These are phyloP conservation scores for Antennarius striatus DNA, from an alignment of 2,113 vertebrate genomes.

Conservation along the genomic window DNA sequence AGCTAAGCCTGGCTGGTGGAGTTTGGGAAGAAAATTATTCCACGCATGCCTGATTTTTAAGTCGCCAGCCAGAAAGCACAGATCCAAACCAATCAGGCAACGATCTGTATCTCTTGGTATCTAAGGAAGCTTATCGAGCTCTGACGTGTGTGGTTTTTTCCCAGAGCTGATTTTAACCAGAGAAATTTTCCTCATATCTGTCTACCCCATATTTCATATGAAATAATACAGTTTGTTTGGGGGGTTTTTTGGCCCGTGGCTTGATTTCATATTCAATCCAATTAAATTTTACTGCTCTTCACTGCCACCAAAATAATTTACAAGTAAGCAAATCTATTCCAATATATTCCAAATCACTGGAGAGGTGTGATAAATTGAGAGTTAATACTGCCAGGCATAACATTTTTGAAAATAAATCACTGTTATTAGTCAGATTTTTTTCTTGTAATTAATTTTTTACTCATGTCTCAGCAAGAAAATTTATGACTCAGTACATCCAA, in stretches of 20 bases:
- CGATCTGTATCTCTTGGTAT: slow-evolving; percentile 30
- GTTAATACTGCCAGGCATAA: no score
- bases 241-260: neutral
- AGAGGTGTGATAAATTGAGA: no score
- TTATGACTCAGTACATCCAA: slow-evolving; percentile 31
- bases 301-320: no score
- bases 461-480: slow-evolving; percentile 34
- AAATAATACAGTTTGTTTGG: slow-evolving; percentile 15
- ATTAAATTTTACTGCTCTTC: no score
- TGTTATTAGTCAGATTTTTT: no score
- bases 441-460: neutral
- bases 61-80: slow-evolving; percentile 32
- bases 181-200: slow-evolving; percentile 33
- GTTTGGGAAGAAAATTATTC: slow-evolving; percentile 22
- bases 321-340: no score
- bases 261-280: slow-evolving; percentile 1
- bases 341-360: no score
- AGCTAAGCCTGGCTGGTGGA: slow-evolving; percentile 4
- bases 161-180: slow-evolving; percentile 19
- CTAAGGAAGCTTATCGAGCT: slow-evolving; percentile 28
- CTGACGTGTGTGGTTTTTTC: slow-evolving; percentile 15
- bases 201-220: slow-evolving; percentile 20
- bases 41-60: slow-evolving; percentile 19
- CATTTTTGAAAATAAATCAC: no score
- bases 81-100: slow-evolving; percentile 45